Evolutionary conservation across 2,113 vertebrate species (phyloP).

Genomic region (Petromus typicus): DNA sequence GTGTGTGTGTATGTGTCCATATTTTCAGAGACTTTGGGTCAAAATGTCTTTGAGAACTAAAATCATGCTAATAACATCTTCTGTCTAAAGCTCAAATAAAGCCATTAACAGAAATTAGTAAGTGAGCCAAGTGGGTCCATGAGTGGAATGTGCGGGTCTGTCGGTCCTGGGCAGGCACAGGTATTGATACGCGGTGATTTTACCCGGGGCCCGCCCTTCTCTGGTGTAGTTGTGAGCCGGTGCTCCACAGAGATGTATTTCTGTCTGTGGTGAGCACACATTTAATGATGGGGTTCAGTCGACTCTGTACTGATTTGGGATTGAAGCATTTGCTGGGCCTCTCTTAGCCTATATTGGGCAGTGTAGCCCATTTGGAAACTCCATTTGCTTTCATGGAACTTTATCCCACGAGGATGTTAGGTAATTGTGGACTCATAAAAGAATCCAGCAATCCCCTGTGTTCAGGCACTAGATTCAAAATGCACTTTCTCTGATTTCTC

Average conservation of each 20-base stretch:
- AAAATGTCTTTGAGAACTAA: conserved; percentile 35
- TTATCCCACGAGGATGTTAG: neutral
- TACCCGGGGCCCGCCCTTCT: fast-evolving
- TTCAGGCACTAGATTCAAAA: neutral
- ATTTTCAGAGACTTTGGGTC: neutral
- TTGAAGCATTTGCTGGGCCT: neutral
- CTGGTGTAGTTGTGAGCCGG: fast-evolving
- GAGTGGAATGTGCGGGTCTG: neutral
- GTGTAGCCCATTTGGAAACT: neutral
- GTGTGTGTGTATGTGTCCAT: neutral
- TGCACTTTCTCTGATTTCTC: neutral
- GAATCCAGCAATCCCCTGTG: neutral
- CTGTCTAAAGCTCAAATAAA: conserved; percentile 55
- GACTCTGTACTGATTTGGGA: neutral
- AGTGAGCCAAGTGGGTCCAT: neutral
- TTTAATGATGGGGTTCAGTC: fast-evolving
- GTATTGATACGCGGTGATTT: neutral
- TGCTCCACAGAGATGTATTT: neutral
- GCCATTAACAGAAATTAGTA: conserved; percentile 49
- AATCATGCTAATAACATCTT: neutral
- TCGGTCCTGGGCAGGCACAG: neutral
- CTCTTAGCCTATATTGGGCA: fast-evolving
- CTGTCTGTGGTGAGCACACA: fast-evolving
- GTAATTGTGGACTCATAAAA: fast-evolving
- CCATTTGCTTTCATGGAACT: neutral